A percentile compares a stretch with the other conserved stretches of the same genome.
phyloP scores from a whole-genome alignment of 2,113 vertebrate species.

The Dasyprocta punctata region DNA sequence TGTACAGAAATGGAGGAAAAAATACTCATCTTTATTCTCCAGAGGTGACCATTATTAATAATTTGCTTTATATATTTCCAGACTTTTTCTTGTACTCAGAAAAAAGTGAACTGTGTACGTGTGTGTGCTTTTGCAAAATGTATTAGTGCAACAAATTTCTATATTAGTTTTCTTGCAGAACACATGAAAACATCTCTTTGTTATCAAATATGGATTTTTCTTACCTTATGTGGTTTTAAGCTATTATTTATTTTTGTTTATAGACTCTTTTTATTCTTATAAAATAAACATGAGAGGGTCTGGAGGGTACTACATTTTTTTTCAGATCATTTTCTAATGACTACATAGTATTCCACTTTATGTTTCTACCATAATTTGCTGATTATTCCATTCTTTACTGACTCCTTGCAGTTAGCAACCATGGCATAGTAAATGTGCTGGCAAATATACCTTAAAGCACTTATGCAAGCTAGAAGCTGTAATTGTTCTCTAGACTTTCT shows the following conservation, averaged over 20 bases:
- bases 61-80: not conserved
- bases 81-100: not conserved
- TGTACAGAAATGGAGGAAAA: not conserved
- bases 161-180: slow-evolving; percentile 4
- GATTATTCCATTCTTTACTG: not conserved
- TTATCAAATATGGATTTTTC: not conserved
- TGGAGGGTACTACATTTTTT: not conserved
- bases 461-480: not conserved
- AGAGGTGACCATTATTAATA: not conserved
- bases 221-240: not conserved
- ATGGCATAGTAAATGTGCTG: not conserved
- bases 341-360: not conserved
- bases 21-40: not conserved
- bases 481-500: not conserved
- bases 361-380: not conserved
- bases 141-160: not conserved
- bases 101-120: not conserved
- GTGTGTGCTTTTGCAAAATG: not conserved
- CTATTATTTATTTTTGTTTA: not conserved
- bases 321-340: not conserved
- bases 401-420: not conserved
- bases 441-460: not conserved
- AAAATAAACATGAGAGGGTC: not conserved
- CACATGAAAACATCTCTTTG: not conserved
- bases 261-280: not conserved